Evolutionary conservation across 2,113 vertebrate genomes (phyloP).

Genomic region (Antechinus flavipes): DNA sequence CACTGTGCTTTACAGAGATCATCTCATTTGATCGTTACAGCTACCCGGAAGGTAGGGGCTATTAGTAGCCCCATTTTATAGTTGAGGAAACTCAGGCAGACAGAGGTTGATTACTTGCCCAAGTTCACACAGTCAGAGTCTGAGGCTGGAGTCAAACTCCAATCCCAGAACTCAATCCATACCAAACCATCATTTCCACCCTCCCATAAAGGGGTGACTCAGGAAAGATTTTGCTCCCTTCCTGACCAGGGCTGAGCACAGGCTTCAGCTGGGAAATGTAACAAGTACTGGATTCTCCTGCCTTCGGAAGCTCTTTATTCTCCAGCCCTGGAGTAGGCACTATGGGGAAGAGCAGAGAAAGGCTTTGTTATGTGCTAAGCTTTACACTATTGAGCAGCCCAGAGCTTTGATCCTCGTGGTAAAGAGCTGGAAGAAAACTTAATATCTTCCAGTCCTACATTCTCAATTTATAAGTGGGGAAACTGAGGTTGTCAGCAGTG

Average conservation of each 20-base stretch:
- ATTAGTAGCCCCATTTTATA: background rate
- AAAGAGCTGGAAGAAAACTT: background rate
- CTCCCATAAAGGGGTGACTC: background rate
- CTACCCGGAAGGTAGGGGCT: fast-evolving
- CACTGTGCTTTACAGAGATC: background rate
- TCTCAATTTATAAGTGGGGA: constrained; percentile 4
- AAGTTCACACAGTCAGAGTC: background rate
- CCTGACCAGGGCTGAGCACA: background rate
- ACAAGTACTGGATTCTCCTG: background rate
- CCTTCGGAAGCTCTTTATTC: background rate
- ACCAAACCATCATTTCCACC: background rate
- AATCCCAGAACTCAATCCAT: background rate
- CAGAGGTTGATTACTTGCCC: background rate
- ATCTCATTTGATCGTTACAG: background rate
- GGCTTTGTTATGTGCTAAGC: too few species aligned
- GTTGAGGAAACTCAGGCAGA: background rate
- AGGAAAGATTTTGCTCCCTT: background rate
- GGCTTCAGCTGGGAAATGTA: background rate
- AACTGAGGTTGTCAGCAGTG: background rate
- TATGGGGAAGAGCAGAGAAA: background rate
- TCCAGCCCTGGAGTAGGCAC: background rate
- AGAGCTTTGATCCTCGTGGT: background rate
- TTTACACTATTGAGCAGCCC: background rate
- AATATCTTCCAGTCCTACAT: background rate
- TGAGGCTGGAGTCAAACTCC: background rate